Percentiles rank a stretch among this genome's conserved stretches.
Evolutionary conservation across 2,113 vertebrate species (phyloP).

Genomic region (Lamprologus ornatipinnis): DNA sequence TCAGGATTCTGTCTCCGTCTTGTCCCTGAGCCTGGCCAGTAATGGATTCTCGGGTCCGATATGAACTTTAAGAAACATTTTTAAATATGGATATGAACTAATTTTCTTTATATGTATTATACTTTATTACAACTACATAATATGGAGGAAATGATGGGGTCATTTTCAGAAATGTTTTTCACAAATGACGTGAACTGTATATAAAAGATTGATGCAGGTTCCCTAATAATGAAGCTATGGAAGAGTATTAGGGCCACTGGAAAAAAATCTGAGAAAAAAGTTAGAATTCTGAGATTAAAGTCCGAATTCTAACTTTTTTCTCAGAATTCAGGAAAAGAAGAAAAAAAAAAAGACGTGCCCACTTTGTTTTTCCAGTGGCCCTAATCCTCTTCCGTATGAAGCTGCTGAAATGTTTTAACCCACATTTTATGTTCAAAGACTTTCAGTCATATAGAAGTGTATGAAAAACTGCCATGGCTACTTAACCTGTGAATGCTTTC

Average conservation of each 20-base stretch:
- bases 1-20: neutral
- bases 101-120: neutral
- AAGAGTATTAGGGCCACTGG: neutral
- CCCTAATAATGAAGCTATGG: neutral
- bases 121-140: neutral
- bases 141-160: neutral
- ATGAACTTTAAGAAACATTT: neutral
- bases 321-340: too few species aligned
- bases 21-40: neutral
- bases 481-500: neutral
- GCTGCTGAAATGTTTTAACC: neutral
- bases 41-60: neutral
- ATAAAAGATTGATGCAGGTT: neutral
- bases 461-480: neutral
- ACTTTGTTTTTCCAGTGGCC: neutral
- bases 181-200: neutral
- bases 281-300: neutral
- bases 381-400: neutral
- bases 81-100: neutral
- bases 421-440: neutral
- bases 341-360: too few species aligned
- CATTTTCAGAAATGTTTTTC: neutral
- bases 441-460: neutral
- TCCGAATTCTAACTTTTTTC: too few species aligned
- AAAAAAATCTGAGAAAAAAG: neutral